Conservation (phyloP, 2,113 vertebrate genomes). For the Atrichornis clamosus region DNA sequence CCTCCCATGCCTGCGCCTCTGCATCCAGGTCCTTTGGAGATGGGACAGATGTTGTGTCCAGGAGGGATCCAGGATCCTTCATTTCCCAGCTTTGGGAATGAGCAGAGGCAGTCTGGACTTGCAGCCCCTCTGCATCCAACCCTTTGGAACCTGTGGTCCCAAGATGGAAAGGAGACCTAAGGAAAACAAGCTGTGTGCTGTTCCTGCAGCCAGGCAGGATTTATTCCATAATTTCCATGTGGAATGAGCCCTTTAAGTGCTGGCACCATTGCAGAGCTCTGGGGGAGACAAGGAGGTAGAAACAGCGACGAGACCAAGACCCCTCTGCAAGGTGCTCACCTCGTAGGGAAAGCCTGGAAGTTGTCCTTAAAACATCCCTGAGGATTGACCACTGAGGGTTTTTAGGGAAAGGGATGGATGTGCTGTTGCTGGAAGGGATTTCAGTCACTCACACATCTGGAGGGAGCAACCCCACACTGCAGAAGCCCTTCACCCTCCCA, state of each 20-base stretch:
- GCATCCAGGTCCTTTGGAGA: background rate
- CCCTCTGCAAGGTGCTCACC: background rate
- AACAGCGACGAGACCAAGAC: fast-evolving
- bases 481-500: background rate
- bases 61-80: background rate
- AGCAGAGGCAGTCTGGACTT: background rate
- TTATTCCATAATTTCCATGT: fast-evolving
- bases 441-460: background rate
- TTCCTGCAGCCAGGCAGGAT: background rate
- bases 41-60: background rate
- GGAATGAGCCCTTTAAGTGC: background rate
- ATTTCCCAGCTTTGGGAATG: background rate
- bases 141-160: background rate
- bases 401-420: background rate
- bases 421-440: background rate
- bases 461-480: background rate
- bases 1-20: background rate
- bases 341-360: fast-evolving
- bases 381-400: background rate
- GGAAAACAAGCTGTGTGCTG: background rate
- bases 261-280: background rate
- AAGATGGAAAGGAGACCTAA: background rate
- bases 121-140: background rate
- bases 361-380: background rate
- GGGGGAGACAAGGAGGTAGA: background rate